Conservation (phyloP, 2,113 vertebrate genomes). For the Aepyceros melampus region DNA sequence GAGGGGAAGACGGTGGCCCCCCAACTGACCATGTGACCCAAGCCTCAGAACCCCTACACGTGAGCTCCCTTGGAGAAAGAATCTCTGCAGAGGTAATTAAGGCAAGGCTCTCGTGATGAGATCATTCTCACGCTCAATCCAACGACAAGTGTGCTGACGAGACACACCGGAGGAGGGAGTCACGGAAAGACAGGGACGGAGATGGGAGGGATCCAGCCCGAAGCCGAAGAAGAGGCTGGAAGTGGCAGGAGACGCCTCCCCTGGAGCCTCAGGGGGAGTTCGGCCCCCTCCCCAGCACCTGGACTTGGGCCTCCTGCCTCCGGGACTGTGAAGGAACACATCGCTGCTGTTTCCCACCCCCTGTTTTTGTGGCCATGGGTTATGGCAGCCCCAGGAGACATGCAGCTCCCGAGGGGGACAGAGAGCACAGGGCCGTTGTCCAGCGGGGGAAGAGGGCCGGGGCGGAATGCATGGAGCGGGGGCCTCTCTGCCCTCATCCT, state of each 20-base stretch:
- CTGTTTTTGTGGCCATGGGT: not conserved
- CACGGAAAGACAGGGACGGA: rapidly evolving
- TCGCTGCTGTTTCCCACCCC: not conserved
- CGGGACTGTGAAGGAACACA: rapidly evolving
- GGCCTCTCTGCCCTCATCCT: not conserved
- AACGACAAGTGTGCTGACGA: rapidly evolving
- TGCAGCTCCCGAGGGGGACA: too few relatives aligned
- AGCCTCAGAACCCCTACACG: rapidly evolving
- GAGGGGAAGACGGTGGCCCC: rapidly evolving
- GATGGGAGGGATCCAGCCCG: rapidly evolving
- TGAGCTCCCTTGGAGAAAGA: not conserved
- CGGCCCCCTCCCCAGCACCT: rapidly evolving
- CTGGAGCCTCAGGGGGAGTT: too few relatives aligned
- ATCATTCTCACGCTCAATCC: too few relatives aligned
- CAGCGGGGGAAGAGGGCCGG: rapidly evolving
- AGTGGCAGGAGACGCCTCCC: not conserved
- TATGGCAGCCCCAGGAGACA: not conserved
- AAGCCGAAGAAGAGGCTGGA: not conserved
- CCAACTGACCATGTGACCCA: rapidly evolving
- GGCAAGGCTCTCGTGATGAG: not conserved
- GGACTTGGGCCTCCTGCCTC: too few relatives aligned
- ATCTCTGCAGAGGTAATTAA: not conserved
- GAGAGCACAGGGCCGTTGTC: rapidly evolving
- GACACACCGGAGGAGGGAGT: not conserved
- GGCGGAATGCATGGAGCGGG: rapidly evolving